Evolutionary conservation across 2,888 invertebrate species (phyloP).

Genomic region (Sesia bembeciformis): DNA sequence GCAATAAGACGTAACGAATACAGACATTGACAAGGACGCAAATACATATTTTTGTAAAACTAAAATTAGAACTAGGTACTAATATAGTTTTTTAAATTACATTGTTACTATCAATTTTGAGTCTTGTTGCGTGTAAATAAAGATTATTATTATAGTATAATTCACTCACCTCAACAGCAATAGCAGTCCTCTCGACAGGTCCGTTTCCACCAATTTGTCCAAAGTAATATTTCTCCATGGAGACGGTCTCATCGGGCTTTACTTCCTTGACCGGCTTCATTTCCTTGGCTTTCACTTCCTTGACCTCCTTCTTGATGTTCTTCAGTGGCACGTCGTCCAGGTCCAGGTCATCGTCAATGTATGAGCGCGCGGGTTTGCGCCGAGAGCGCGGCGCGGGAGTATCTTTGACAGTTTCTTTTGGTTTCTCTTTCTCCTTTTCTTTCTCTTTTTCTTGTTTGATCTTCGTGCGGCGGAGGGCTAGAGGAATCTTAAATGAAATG

Average conservation of each 20-base stretch:
- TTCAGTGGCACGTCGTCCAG: constrained; percentile 55
- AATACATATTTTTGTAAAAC: too few relatives aligned
- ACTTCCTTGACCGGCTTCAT: constrained; percentile 18
- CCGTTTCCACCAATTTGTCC: constrained; percentile 61
- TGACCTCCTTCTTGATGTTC: constrained; percentile 53
- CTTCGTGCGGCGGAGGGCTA: constrained; percentile 53
- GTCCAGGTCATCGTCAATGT: constrained; percentile 42
- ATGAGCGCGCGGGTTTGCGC: constrained; percentile 40
- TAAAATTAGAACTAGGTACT: too few relatives aligned
- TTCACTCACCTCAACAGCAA: constrained; percentile 50
- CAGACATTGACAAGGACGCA: too few relatives aligned
- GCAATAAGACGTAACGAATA: too few relatives aligned
- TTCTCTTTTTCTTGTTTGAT: constrained; percentile 48
- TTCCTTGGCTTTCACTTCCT: constrained; percentile 3
- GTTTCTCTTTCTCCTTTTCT: constrained; percentile 28
- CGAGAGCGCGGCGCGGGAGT: constrained; percentile 23
- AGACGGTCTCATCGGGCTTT: constrained; percentile 61
- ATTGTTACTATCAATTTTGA: too few relatives aligned
- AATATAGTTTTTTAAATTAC: too few relatives aligned
- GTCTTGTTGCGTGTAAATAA: too few relatives aligned
- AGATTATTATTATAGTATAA: too few relatives aligned
- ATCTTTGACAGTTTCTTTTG: constrained; percentile 14
- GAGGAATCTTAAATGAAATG: constrained; percentile 32
- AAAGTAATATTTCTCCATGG: constrained; percentile 78
- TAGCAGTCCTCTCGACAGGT: constrained; percentile 24